These are phyloP conservation scores for Lagocephalus sceleratus DNA, from an alignment of 2,797 vertebrate species.

Conservation along the genomic window DNA sequence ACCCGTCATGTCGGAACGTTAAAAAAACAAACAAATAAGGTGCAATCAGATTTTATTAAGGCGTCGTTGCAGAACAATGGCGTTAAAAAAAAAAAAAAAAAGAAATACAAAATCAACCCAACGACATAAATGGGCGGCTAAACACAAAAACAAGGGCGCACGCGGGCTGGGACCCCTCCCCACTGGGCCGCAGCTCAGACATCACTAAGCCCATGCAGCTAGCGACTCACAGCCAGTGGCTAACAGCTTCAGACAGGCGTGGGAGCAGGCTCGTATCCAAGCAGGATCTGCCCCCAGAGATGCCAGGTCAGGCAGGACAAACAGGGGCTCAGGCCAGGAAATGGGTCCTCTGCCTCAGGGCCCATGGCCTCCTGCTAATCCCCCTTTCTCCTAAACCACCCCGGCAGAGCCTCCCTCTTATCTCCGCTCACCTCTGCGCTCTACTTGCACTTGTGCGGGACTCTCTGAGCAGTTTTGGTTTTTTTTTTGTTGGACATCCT, in stretches of 20 bases:
- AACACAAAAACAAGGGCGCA: slow-evolving; percentile 55
- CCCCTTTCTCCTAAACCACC: slow-evolving; percentile 58
- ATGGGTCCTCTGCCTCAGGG: slow-evolving; percentile 82
- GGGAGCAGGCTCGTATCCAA: slow-evolving; percentile 88
- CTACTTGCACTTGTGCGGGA: background rate
- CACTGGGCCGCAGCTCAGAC: slow-evolving; percentile 72
- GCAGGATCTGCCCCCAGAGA: slow-evolving; percentile 88
- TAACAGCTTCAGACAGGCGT: slow-evolving; percentile 99
- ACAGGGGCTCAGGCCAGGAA: slow-evolving; percentile 90
- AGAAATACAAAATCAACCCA: background rate
- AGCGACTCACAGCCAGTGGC: slow-evolving; percentile 84
- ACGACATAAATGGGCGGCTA: slow-evolving; percentile 48
- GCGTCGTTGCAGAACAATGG: too few species aligned
- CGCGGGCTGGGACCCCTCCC: slow-evolving; percentile 60
- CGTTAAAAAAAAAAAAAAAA: too few species aligned
- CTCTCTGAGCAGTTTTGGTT: slow-evolving; percentile 5
- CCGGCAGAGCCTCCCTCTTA: slow-evolving; percentile 39
- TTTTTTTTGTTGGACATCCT: background rate
- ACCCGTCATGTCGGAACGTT: too few species aligned
- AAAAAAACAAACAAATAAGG: background rate
- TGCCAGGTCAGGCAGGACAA: slow-evolving; percentile 99
- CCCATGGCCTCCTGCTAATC: slow-evolving; percentile 91
- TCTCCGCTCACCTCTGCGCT: slow-evolving; percentile 43
- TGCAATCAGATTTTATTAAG: too few species aligned
- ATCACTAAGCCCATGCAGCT: slow-evolving; percentile 78